Conservation (phyloP, 2,888 invertebrate species). For the Polydrusus pterygomalis region DNA sequence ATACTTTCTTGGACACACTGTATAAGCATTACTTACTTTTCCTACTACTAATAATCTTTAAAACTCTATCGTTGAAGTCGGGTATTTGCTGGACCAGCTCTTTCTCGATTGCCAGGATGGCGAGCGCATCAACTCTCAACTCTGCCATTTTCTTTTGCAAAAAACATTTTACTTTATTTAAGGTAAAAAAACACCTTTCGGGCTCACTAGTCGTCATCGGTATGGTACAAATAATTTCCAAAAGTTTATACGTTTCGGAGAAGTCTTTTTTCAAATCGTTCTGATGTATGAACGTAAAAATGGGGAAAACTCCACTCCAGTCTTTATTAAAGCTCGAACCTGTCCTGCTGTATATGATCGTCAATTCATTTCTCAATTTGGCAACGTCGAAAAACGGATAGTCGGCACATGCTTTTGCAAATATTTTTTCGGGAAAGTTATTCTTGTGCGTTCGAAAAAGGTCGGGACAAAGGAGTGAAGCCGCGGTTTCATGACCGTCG, state of each 20-base stretch:
- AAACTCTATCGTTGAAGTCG: neutral
- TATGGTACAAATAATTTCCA: slow-evolving; percentile 18
- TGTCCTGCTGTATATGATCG: slow-evolving; percentile 24
- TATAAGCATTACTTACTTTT: too few species aligned
- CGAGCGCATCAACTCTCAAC: neutral
- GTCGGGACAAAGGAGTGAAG: slow-evolving; percentile 3
- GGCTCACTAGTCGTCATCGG: neutral
- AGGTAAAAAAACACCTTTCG: neutral
- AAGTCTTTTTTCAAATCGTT: slow-evolving; percentile 25
- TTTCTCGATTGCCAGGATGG: neutral
- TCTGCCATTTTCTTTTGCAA: neutral
- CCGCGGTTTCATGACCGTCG: neutral
- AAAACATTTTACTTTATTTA: slow-evolving; percentile 5
- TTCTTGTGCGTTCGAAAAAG: neutral
- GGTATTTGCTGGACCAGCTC: neutral
- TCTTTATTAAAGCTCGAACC: neutral
- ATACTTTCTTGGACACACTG: too few species aligned
- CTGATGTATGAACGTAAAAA: slow-evolving; percentile 2
- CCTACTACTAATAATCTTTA: neutral
- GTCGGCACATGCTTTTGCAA: slow-evolving; percentile 5
- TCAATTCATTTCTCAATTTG: slow-evolving; percentile 28
- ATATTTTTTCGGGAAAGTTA: slow-evolving; percentile 21
- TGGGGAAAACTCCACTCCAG: neutral
- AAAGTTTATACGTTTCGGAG: slow-evolving; percentile 25
- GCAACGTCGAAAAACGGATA: slow-evolving; percentile 32